These are phyloP conservation scores for Scortum barcoo DNA, from an alignment of 2,113 vertebrate genomes.

Conservation along the genomic window DNA sequence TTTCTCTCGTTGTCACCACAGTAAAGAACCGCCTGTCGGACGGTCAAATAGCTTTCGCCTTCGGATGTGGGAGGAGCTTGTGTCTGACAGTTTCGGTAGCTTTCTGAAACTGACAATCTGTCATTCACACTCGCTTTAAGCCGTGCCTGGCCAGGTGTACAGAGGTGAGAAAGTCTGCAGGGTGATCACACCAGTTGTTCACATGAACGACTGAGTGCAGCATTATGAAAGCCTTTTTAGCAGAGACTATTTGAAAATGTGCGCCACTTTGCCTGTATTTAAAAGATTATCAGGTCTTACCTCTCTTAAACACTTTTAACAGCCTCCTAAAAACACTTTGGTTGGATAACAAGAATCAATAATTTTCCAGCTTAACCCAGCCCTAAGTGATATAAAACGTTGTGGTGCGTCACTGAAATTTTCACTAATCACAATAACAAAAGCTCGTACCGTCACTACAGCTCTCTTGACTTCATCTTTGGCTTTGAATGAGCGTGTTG, in stretches of 20 bases:
- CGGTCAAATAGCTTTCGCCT: too few relatives aligned
- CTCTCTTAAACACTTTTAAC: too few relatives aligned
- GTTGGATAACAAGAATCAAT: not conserved
- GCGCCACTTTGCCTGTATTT: not conserved
- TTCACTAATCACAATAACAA: conserved; percentile 55
- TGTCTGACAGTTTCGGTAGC: not conserved
- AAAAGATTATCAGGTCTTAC: not conserved
- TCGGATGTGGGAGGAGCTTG: not conserved
- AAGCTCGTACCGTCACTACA: conserved; percentile 27
- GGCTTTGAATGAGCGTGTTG: conserved; percentile 55
- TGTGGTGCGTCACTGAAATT: not conserved
- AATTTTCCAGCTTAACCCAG: not conserved
- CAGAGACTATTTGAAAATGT: not conserved
- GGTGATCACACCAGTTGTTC: too few relatives aligned
- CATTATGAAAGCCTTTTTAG: not conserved
- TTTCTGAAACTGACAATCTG: not conserved
- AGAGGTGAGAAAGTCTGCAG: not conserved
- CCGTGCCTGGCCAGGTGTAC: not conserved
- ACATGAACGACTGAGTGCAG: not conserved
- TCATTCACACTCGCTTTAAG: not conserved
- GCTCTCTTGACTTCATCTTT: conserved; percentile 48
- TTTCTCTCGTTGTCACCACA: not conserved
- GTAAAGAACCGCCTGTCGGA: not conserved
- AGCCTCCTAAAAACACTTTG: not conserved
- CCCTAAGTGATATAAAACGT: too few relatives aligned